Percentiles rank a stretch among this genome's conserved stretches.
These are phyloP conservation scores for Triplophysa siluroides DNA, from an alignment of 2,113 vertebrate genomes.

Conservation along the genomic window DNA sequence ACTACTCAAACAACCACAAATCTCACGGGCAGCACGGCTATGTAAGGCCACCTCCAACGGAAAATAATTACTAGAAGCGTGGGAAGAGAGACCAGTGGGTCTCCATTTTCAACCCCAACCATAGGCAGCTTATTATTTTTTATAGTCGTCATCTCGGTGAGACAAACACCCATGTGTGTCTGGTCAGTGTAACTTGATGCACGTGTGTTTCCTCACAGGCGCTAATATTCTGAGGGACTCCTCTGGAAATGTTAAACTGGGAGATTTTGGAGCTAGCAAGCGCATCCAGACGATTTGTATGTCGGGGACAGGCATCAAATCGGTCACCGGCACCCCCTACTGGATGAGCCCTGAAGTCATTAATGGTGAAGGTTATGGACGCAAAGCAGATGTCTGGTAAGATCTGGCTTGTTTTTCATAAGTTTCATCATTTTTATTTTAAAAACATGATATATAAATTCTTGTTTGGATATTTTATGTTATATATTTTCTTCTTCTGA, in stretches of 20 bases:
- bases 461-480: background rate
- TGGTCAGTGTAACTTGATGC: conserved; percentile 7
- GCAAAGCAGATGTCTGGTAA: conserved; percentile 93
- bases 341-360: conserved; percentile 96
- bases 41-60: conserved; percentile 38
- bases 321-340: conserved; percentile 91
- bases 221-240: conserved; percentile 93
- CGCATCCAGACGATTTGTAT: conserved; percentile 94
- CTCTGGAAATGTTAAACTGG: conserved; percentile 89
- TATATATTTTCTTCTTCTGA: too few relatives aligned
- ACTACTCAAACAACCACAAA: conserved; percentile 70
- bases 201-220: conserved; percentile 69
- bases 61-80: conserved; percentile 59
- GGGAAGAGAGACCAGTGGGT: conserved; percentile 43
- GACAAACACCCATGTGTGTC: conserved; percentile 22
- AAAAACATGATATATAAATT: background rate
- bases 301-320: conserved; percentile 92
- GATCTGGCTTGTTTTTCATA: conserved; percentile 23
- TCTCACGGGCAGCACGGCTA: conserved; percentile 47
- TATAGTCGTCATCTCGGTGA: conserved; percentile 23
- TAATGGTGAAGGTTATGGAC: conserved; percentile 89
- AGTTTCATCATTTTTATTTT: background rate
- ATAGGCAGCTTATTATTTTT: conserved; percentile 7
- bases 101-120: conserved; percentile 31
- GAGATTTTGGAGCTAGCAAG: conserved; percentile 93